Base-by-base conservation (phyloP, 2,113 vertebrate genomes). In the Halichoerus grypus region DNA sequence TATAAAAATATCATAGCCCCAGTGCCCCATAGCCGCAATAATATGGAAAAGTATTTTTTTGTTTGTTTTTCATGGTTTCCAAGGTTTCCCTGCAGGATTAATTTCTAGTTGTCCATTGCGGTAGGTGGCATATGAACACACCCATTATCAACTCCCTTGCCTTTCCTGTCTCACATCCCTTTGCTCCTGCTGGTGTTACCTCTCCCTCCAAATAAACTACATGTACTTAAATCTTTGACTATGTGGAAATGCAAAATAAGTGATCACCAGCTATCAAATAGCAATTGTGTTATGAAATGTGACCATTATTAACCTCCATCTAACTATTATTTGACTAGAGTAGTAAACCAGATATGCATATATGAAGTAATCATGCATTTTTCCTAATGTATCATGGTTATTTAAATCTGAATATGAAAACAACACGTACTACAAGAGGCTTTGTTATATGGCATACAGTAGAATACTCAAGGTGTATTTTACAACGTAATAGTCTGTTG, bases 241-340 rank as follows among this genome's bases (percentile, higher is more conserved):
- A 42, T 26, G 12, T 65, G 16, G n/a, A 76, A 81, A 77, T 18
- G 31, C 10, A 97, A 81, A 69, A 12, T 79, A 91, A 92, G 49
- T 24, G 91, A 39, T 88, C 53, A 42, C 13, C 26, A 89, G n/a
- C 26, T 10, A 81, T 18, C 16, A 59, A 63, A 89, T 53, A 86
- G 4, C 18, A 11, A 42, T 26, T 88, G 3, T 65, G 3, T 42
- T 93, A 88, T 77, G 53, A 87, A 91, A 71, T 63, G 19, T 90
- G 11, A 86, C 12, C 11, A 59, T 46, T 80, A n/a, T 53, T 80
- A 65, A 21, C 15, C 88, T 82, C 16, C n/a, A 53, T 71, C 10
- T 91, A 87, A 91, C 7, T 86, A 83, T 71, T 91, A 83, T 88
- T 67, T 85, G 46, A 97, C 91, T 67, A 65, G 88, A 79, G 31